These are phyloP conservation scores for Euzophera pinguis DNA, from an alignment of 2,888 invertebrate species.

Conservation along the genomic window DNA sequence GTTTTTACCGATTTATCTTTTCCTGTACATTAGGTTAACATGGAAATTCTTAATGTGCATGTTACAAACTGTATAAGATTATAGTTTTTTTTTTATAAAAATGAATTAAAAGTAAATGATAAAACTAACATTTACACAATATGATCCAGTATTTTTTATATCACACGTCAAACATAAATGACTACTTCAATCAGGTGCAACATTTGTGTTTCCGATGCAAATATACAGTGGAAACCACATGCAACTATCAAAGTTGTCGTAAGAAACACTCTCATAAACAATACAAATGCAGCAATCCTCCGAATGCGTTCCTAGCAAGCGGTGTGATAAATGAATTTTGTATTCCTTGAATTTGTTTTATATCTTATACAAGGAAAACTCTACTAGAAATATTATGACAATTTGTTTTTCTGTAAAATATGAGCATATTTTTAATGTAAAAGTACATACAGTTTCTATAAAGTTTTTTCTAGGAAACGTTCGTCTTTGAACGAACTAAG, in stretches of 20 bases:
- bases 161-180: too few species aligned
- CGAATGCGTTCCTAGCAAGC: conserved; percentile 5
- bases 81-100: too few species aligned
- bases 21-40: too few species aligned
- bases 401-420: conserved; percentile 5
- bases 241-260: conserved; percentile 4
- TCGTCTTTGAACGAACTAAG: too few species aligned
- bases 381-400: conserved; percentile 18
- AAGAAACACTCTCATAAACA: conserved; percentile 2
- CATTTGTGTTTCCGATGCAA: background rate
- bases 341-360: conserved; percentile 8
- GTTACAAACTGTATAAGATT: too few species aligned
- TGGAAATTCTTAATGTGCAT: too few species aligned
- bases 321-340: conserved; percentile 3
- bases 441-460: too few species aligned
- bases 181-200: conserved; percentile 37
- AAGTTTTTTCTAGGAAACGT: too few species aligned
- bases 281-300: conserved; percentile 3
- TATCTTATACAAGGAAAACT: conserved; percentile 1
- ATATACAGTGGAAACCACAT: conserved; percentile 4
- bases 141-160: too few species aligned
- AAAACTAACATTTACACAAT: too few species aligned
- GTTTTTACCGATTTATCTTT: too few species aligned
- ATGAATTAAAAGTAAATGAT: too few species aligned
- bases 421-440: background rate